Base-by-base conservation (phyloP, 92 coral and sea anemone genomes). In the Paragorgia papillata region DNA sequence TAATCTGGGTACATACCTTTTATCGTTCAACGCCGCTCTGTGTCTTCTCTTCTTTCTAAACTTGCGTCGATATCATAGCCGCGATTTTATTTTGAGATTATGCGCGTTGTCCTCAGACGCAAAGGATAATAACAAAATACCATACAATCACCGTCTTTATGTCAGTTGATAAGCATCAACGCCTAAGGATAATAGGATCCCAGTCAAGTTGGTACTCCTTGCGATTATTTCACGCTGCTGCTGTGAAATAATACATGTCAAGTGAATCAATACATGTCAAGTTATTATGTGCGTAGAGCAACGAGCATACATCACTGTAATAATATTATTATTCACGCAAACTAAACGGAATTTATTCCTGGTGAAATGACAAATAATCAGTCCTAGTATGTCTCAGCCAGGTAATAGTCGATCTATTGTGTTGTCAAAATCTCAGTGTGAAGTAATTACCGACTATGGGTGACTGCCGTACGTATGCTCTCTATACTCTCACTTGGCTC, bases 91-190 rank as follows among this genome's bases (percentile, higher is more conserved):
- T 22, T 64, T 64, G 17, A 20, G 8, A 19, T 9, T 14, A 37
- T 19, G 2, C 5, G 37, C 24, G 19, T 30, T 31, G 32, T n/a
- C 53, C 51, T 19, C 51, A 64, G 30, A 37, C 43, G 29, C 22
- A 49, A 18, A 14, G 44, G 13, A 10, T 39, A 33, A 31, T 17
- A 22, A 33, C 8, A 68, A 35, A 49, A 54, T 68, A 34, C 56
- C 48, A 54, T 2, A 54, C 24, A 68, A 14, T 14, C 28, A 12
- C 24, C 50, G 25, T 12, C 6, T 49, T 44, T 25, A 21, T 48
- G 75, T 68, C 75, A 68, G 54, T 44, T 48, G 73, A 68, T 68
- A 68, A 68, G 75, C 59, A 68, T 68, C 75, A 27, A 44, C 75
- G 75, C 75, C 59, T 56, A 30, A 56, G 75, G 75, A 68, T 68